Conservation (phyloP, 2,888 invertebrate genomes). For the Willowsia nigromaculata region DNA sequence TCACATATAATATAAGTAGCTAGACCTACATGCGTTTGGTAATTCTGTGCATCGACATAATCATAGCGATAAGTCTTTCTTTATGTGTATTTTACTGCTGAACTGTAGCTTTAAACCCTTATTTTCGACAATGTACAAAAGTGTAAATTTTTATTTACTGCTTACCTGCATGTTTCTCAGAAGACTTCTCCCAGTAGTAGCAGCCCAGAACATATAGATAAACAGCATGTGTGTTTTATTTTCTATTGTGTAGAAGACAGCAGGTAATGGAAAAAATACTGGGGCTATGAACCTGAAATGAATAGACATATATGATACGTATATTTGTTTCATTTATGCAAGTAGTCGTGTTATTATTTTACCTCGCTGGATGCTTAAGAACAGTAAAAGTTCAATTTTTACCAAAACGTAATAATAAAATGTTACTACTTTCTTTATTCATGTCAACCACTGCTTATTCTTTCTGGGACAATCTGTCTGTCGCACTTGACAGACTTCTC, state of each 20-base stretch:
- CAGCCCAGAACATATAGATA: neutral
- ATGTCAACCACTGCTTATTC: slow-evolving; percentile 60
- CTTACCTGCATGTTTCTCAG: slow-evolving; percentile 42
- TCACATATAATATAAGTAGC: too few relatives aligned
- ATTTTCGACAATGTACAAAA: slow-evolving; percentile 3
- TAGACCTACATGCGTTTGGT: too few relatives aligned
- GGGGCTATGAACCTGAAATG: slow-evolving; percentile 49
- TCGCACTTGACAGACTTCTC: slow-evolving; percentile 68
- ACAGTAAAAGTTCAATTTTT: neutral
- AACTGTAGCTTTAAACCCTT: slow-evolving; percentile 35
- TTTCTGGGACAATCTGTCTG: slow-evolving; percentile 67
- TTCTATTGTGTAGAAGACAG: neutral
- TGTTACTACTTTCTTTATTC: slow-evolving; percentile 44
- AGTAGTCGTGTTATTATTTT: too few relatives aligned
- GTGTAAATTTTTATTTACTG: slow-evolving; percentile 59
- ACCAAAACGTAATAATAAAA: neutral
- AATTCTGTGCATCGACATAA: too few relatives aligned
- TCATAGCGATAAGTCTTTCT: too few relatives aligned
- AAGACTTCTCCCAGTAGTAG: slow-evolving; percentile 13
- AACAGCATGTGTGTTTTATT: slow-evolving; percentile 35
- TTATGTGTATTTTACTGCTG: slow-evolving; percentile 55
- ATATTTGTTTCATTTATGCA: neutral
- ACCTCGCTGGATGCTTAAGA: neutral
- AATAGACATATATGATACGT: neutral
- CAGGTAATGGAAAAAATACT: slow-evolving; percentile 8